Evolutionary conservation across 2,888 invertebrate species (phyloP).

Genomic region (Sialis fuliginosa): DNA sequence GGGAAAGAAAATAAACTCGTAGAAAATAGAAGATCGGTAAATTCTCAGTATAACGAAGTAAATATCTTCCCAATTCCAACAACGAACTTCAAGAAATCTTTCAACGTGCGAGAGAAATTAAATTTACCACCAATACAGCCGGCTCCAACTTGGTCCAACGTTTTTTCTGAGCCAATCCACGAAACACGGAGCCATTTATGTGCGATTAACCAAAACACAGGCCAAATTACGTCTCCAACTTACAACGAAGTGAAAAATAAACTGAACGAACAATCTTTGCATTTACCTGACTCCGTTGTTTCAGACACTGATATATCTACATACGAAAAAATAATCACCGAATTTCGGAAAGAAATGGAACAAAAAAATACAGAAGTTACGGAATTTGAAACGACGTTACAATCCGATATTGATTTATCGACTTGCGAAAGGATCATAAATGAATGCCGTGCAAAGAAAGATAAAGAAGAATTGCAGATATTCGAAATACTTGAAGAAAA

Average conservation of each 20-base stretch:
- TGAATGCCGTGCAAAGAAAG: slow-evolving; percentile 12
- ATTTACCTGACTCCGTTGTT: no score
- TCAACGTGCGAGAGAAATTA: background rate
- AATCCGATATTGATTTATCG: background rate
- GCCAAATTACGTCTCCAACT: background rate
- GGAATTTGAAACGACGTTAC: background rate
- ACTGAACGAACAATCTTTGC: background rate
- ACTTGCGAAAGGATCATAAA: slow-evolving; percentile 2
- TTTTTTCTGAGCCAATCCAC: background rate
- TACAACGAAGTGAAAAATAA: background rate
- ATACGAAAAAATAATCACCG: background rate
- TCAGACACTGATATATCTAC: background rate
- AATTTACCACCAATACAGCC: background rate
- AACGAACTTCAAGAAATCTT: background rate
- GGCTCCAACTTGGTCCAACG: background rate
- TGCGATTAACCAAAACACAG: no score
- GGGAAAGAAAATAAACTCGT: slow-evolving; percentile 3
- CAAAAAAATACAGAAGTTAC: background rate
- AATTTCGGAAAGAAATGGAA: background rate
- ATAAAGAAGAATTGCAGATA: slow-evolving; percentile 45
- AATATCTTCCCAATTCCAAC: background rate
- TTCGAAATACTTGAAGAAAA: slow-evolving; percentile 66
- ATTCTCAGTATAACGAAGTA: background rate
- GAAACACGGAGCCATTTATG: background rate
- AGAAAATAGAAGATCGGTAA: slow-evolving; percentile 4